These are phyloP conservation scores for Enhydra lutris DNA, from an alignment of 2,113 vertebrate species.

Conservation along the genomic window DNA sequence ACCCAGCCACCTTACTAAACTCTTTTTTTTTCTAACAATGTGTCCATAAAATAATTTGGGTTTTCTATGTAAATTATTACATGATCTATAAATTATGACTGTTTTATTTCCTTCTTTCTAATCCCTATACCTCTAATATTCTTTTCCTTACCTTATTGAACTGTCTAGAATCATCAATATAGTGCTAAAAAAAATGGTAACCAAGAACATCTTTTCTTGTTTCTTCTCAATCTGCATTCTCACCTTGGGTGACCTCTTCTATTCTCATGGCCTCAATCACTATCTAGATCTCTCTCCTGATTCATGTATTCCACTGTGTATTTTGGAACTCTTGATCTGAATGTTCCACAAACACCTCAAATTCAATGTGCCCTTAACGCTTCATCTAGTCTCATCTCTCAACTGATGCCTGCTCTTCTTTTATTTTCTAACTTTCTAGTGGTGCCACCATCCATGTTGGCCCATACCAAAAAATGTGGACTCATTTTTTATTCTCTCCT, in stretches of 20 bases:
- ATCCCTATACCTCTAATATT: not conserved
- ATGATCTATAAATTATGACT: not conserved
- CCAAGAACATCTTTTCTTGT: not conserved
- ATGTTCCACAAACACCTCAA: not conserved
- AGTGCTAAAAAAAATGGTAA: not conserved
- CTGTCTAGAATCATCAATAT: not conserved
- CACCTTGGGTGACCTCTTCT: not conserved
- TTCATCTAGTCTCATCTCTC: not conserved
- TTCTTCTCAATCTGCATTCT: not conserved
- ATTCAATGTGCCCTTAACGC: not conserved
- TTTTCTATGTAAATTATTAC: slow-evolving; percentile 30
- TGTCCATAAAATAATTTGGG: not conserved
- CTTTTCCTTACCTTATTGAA: slow-evolving; percentile 16
- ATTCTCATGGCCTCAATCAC: not conserved
- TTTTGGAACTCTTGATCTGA: not conserved
- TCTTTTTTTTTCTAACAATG: slow-evolving; percentile 39
- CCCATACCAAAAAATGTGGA: not conserved
- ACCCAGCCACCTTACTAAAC: not conserved
- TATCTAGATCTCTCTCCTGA: not conserved
- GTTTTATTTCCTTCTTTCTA: not conserved
- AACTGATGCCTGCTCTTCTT: not conserved
- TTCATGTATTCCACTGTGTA: not conserved
- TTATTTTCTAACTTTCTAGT: slow-evolving; percentile 11
- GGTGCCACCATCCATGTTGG: not conserved
- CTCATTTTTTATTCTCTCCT: not conserved